phyloP scores from a whole-genome alignment of 2,797 vertebrate species.

The Scarus forsteni region DNA sequence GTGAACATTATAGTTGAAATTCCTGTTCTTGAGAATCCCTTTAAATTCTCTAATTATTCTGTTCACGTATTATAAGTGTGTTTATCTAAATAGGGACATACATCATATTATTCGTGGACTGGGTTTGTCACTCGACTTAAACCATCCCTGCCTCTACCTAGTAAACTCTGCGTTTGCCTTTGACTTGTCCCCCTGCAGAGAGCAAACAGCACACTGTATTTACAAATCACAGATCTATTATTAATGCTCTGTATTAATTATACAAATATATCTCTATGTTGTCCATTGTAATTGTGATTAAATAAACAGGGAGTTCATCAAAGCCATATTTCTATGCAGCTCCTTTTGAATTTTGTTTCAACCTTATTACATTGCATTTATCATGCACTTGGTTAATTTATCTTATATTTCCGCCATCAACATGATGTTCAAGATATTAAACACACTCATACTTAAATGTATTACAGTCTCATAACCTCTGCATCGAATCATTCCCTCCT shows the following conservation, averaged over 20 bases:
- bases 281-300: slow-evolving; percentile 57
- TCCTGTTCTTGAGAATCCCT: no score
- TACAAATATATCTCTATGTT: slow-evolving; percentile 62
- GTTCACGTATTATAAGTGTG: no score
- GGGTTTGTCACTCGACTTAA: no score
- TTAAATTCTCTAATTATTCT: no score
- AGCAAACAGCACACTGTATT: slow-evolving; percentile 26
- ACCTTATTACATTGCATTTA: slow-evolving; percentile 50
- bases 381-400: slow-evolving; percentile 46
- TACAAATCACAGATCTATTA: slow-evolving; percentile 71
- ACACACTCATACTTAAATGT: slow-evolving; percentile 26
- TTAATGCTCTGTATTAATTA: slow-evolving; percentile 67
- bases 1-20: no score
- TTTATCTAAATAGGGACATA: no score
- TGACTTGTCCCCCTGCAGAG: slow-evolving; percentile 41
- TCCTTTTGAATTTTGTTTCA: slow-evolving; percentile 49
- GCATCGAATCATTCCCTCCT: background rate
- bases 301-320: slow-evolving; percentile 59
- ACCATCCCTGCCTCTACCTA: slow-evolving; percentile 36
- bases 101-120: no score
- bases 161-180: slow-evolving; percentile 49
- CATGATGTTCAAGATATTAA: slow-evolving; percentile 38
- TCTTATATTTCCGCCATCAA: slow-evolving; percentile 51
- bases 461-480: slow-evolving; percentile 23
- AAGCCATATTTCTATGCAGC: slow-evolving; percentile 50